phyloP scores from a whole-genome alignment of 2,888 invertebrate species.

The Oscheius onirici region DNA sequence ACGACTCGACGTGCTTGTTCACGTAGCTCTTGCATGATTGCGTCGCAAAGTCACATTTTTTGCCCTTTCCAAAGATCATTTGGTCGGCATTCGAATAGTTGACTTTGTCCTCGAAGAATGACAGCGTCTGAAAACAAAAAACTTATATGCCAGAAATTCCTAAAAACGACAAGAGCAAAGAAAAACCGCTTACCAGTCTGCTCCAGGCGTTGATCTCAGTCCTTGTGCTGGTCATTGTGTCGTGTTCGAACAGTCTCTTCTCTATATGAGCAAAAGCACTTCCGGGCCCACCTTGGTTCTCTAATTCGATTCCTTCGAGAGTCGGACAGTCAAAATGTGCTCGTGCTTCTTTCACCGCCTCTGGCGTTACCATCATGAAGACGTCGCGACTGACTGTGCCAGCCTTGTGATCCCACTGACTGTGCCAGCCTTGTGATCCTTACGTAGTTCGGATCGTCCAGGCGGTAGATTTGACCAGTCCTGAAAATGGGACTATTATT shows the following conservation, averaged over 20 bases:
- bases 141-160: background rate
- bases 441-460: background rate
- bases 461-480: background rate
- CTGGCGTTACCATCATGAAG: background rate
- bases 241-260: background rate
- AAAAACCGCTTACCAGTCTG: no score
- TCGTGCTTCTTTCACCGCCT: background rate
- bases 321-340: background rate
- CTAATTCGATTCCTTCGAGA: background rate
- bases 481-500: background rate
- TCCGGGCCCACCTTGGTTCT: background rate
- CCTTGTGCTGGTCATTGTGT: background rate
- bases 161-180: background rate
- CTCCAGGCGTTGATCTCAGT: background rate
- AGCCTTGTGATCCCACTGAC: background rate
- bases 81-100: background rate
- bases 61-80: background rate
- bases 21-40: no score
- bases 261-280: background rate
- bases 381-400: background rate
- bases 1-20: no score
- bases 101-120: background rate
- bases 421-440: background rate
- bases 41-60: background rate
- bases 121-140: no score